Base-by-base conservation (phyloP, 2,113 vertebrate species). In the Salvelinus fontinalis region DNA sequence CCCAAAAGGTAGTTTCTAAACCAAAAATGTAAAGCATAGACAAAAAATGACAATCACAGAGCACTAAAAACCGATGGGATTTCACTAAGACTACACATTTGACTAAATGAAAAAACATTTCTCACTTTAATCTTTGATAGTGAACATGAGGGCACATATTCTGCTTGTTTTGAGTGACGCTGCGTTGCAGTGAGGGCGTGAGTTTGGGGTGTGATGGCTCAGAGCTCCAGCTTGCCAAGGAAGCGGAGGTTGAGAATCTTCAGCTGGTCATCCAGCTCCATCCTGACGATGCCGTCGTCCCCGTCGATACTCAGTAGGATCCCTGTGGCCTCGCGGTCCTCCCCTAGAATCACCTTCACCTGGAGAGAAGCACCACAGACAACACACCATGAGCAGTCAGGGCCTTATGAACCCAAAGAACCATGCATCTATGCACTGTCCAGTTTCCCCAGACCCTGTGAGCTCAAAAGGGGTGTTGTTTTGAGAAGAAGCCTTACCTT, bases 221-320 rank as follows among this genome's bases (percentile, higher is more conserved):
- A 93, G 83, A 90, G 89, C 89, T 97, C 95, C 44, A 96, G 91
- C 75, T 96, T 95, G 39, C 97, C 97, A 44, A 98, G 93, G 91
- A 97, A 98, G 77, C 96, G 93, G 72, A 98, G 93, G 89, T 98
- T 98, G 80, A 98, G 95, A 85, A 98, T 98, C 90, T 96, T 97
- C 44, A 98, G 94, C 87, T 96, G 94, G 68, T 97, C 95, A 0
- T 97, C 96, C 39, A 96, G 90, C 86, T 97, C 96, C 95, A 97
- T 97, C 62, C 96, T 93, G 3, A 98, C 95, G 1, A 98, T 98
- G 31, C 97, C 97, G 0, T 98, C 97, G 81, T 98, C 97, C 0
- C 95, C 96, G 2, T 98, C 96, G 0, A 97, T 98, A 70, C 96
- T 97, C 39, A 98, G 84, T 48, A 98, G 93, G 78, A 96, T 94